These are phyloP conservation scores for Lepidochrysops patricia DNA, from an alignment of 2,888 invertebrate genomes.

Conservation along the genomic window DNA sequence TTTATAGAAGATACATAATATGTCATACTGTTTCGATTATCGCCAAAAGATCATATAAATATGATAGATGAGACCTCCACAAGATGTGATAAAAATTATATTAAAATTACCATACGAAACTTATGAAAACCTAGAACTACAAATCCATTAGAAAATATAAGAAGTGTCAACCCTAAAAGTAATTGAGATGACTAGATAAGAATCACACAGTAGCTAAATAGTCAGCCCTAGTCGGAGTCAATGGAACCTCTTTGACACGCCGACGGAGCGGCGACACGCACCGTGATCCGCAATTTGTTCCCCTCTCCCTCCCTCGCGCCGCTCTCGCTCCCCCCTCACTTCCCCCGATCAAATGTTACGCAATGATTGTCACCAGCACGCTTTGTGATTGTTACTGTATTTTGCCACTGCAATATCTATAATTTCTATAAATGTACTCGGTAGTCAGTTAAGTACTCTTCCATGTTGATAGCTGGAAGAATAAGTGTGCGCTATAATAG, in stretches of 20 bases:
- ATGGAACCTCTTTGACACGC: constrained; percentile 37
- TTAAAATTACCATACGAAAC: too few species aligned
- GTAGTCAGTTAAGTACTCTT: too few species aligned
- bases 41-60: too few species aligned
- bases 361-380: constrained; percentile 49
- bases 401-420: neutral
- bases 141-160: neutral
- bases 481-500: too few species aligned
- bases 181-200: constrained; percentile 12
- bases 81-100: neutral
- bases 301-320: constrained; percentile 24
- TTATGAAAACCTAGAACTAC: neutral
- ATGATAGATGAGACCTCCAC: too few species aligned
- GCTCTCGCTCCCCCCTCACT: constrained; percentile 28
- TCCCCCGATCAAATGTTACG: constrained; percentile 42
- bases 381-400: constrained; percentile 15
- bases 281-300: constrained; percentile 55
- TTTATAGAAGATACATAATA: too few species aligned
- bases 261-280: constrained; percentile 56
- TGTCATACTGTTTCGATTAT: too few species aligned
- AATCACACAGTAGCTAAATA: neutral
- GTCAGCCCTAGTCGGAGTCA: constrained; percentile 31
- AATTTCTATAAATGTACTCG: too few species aligned
- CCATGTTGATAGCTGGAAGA: too few species aligned
- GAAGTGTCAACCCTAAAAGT: constrained; percentile 12